Evolutionary conservation across 2,797 vertebrate genomes (phyloP).

Genomic region (Oryzias dopingdopingensis): DNA sequence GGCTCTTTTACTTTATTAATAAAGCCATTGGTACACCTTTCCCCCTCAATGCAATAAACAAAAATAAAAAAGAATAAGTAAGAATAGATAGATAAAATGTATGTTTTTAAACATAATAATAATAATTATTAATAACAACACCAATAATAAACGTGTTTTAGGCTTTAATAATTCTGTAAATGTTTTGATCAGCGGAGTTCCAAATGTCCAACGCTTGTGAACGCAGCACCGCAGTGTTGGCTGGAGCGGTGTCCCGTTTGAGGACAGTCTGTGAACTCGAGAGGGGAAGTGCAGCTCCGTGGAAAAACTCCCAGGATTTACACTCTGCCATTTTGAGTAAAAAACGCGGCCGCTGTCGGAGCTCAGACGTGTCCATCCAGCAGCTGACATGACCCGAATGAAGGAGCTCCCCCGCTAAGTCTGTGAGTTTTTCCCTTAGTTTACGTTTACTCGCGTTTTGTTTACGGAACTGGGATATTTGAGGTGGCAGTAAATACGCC

Average conservation of each 20-base stretch:
- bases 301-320: constrained; percentile 65
- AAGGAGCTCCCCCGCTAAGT: not conserved
- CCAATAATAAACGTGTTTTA: no score
- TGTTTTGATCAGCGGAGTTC: fast-evolving
- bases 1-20: no score
- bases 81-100: no score
- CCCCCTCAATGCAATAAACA: no score
- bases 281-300: constrained; percentile 43
- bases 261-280: constrained; percentile 60
- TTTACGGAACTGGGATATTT: constrained; percentile 7
- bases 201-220: constrained; percentile 40
- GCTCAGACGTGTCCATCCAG: constrained; percentile 36
- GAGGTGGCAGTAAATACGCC: not conserved
- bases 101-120: no score
- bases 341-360: constrained; percentile 50
- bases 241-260: constrained; percentile 59
- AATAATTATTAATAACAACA: no score
- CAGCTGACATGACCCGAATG: constrained; percentile 56
- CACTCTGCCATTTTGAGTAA: constrained; percentile 81
- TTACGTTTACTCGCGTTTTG: not conserved
- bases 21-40: no score
- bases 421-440: constrained; percentile 40
- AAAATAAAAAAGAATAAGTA: no score
- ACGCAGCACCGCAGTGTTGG: constrained; percentile 49
- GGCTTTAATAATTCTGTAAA: no score